Conservation (phyloP, 2,888 invertebrate genomes). For the Hybos culiciformis region DNA sequence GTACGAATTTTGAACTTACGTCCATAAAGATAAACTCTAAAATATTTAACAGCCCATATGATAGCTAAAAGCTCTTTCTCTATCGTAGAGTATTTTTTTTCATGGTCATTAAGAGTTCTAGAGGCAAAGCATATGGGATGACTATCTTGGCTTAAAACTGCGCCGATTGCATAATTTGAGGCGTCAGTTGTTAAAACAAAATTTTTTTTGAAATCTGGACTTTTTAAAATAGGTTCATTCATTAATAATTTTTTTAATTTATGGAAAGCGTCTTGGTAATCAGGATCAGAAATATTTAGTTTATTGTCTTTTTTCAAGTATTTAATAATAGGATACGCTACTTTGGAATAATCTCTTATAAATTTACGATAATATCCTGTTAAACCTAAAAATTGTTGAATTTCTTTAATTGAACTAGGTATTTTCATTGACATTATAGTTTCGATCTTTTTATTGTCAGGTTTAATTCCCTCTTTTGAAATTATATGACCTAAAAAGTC, state of each 20-base stretch:
- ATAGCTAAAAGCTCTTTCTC: slow-evolving; percentile 5
- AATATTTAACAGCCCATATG: slow-evolving; percentile 1
- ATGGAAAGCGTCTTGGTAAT: slow-evolving; percentile 8
- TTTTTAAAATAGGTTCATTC: slow-evolving; percentile 15
- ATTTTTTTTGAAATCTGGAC: slow-evolving; percentile 19
- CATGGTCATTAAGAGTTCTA: slow-evolving; percentile 3
- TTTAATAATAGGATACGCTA: background rate
- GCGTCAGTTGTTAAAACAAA: slow-evolving; percentile 10
- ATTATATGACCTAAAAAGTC: background rate
- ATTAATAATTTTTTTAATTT: slow-evolving; percentile 12
- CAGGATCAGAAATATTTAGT: slow-evolving; percentile 4
- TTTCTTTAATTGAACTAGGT: too few relatives aligned
- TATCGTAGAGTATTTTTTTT: slow-evolving; percentile 2
- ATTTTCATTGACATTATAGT: too few relatives aligned
- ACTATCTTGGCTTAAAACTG: slow-evolving; percentile 8
- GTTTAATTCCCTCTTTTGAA: background rate
- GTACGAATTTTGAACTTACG: too few relatives aligned
- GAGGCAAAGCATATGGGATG: slow-evolving; percentile 8
- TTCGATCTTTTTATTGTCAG: too few relatives aligned
- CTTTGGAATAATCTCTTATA: too few relatives aligned
- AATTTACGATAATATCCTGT: too few relatives aligned
- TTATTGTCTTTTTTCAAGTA: slow-evolving; percentile 2
- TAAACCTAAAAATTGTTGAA: too few relatives aligned
- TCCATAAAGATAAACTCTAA: too few relatives aligned
- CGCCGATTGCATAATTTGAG: slow-evolving; percentile 7